These are phyloP conservation scores for Galerucella pusilla DNA, from an alignment of 2,888 invertebrate species.

Conservation along the genomic window DNA sequence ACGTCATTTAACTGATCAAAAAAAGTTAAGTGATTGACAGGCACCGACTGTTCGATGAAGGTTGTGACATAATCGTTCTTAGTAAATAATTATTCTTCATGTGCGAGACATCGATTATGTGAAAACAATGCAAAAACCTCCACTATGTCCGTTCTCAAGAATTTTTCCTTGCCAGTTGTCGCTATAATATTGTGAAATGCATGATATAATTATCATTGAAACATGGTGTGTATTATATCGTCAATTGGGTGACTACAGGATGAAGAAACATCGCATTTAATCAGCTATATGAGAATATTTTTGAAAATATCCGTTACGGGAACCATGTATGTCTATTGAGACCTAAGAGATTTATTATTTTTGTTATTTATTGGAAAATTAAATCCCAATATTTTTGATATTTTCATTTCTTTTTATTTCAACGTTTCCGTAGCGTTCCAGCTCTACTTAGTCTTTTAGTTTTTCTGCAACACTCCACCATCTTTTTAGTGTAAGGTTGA, in stretches of 20 bases:
- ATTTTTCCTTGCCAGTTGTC: background rate
- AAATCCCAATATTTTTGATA: too few species aligned
- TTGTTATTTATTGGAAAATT: too few species aligned
- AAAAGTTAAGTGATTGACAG: background rate
- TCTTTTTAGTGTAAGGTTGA: too few species aligned
- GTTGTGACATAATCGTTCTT: slow-evolving; percentile 1
- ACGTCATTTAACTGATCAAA: background rate
- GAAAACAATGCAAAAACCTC: slow-evolving; percentile 17
- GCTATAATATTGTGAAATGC: slow-evolving; percentile 16
- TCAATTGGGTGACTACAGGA: background rate
- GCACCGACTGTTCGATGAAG: background rate
- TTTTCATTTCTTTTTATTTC: too few species aligned
- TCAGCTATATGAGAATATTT: background rate
- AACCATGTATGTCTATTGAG: too few species aligned
- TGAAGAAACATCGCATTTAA: background rate
- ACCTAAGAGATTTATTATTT: too few species aligned
- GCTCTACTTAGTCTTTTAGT: too few species aligned
- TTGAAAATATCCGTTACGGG: background rate
- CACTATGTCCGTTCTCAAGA: slow-evolving; percentile 9
- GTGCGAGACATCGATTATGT: background rate
- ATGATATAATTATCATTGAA: slow-evolving; percentile 21
- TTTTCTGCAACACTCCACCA: too few species aligned
- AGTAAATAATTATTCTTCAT: background rate
- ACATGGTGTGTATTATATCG: slow-evolving; percentile 7
- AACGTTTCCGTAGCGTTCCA: too few species aligned